Evolutionary conservation across 2,888 invertebrate species (phyloP).

Genomic region (Athalia rosae): DNA sequence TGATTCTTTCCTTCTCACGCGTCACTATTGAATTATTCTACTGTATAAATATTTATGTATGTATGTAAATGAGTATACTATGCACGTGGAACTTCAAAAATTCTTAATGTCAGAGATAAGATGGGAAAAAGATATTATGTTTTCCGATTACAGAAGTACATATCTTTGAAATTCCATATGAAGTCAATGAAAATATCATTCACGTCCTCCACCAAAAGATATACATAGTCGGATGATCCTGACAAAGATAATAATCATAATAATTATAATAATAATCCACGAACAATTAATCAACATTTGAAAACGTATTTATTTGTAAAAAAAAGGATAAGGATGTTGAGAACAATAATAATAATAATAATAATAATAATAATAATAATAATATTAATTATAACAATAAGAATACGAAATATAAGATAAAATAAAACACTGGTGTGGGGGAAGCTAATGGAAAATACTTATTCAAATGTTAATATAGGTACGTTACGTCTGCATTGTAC

Average conservation of each 20-base stretch:
- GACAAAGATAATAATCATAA: background rate
- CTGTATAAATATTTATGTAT: too few species aligned
- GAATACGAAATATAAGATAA: constrained; percentile 28
- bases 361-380: constrained; percentile 48
- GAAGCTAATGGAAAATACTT: constrained; percentile 25
- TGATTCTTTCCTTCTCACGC: background rate
- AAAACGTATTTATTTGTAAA: constrained; percentile 45
- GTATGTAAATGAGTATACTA: too few species aligned
- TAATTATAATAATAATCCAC: constrained; percentile 9
- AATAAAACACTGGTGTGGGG: constrained; percentile 31
- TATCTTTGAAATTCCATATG: too few species aligned
- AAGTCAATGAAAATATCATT: constrained; percentile 22
- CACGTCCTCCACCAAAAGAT: constrained; percentile 22
- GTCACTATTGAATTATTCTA: too few species aligned
- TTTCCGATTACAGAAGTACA: too few species aligned
- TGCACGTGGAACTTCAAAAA: too few species aligned
- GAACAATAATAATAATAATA: constrained; percentile 45
- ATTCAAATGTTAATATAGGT: constrained; percentile 52
- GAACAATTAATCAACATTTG: constrained; percentile 8
- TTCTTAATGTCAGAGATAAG: too few species aligned
- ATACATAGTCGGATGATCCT: background rate
- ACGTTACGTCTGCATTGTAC: constrained; percentile 64
- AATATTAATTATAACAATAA: constrained; percentile 41
- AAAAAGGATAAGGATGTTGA: constrained; percentile 39
- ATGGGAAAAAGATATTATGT: too few species aligned